Evolutionary conservation across 2,888 invertebrate species (phyloP).

Genomic region (Meghimatium bilineatum): DNA sequence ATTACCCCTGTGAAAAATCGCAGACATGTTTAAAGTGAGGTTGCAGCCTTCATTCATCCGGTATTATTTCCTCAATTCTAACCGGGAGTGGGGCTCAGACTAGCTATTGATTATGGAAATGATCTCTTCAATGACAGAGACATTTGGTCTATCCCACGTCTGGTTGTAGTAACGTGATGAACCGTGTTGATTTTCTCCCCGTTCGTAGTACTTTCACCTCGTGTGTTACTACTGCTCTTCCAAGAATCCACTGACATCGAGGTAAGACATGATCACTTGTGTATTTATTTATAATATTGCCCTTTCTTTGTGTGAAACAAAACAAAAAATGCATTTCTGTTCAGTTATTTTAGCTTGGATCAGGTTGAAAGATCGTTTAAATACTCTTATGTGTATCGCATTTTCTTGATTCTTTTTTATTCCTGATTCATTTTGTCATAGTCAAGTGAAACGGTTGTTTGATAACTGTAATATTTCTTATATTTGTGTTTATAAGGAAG

Average conservation of each 20-base stretch:
- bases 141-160: background rate
- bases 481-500: too few relatives aligned
- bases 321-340: too few relatives aligned
- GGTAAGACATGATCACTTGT: background rate
- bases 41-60: background rate
- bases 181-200: background rate
- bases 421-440: too few relatives aligned
- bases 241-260: background rate
- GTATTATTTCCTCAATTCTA: background rate
- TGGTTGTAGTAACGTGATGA: background rate
- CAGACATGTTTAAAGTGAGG: background rate
- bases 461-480: too few relatives aligned
- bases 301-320: too few relatives aligned
- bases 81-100: background rate
- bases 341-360: too few relatives aligned
- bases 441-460: too few relatives aligned
- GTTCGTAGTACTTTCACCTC: too few relatives aligned
- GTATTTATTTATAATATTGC: background rate
- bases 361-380: too few relatives aligned
- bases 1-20: background rate
- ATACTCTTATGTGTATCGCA: too few relatives aligned
- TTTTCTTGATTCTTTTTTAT: too few relatives aligned
- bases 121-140: conserved; percentile 6
- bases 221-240: background rate
- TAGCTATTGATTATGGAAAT: conserved; percentile 28